Base-by-base conservation (phyloP, 2,888 invertebrate genomes). In the Dione vanillae region DNA sequence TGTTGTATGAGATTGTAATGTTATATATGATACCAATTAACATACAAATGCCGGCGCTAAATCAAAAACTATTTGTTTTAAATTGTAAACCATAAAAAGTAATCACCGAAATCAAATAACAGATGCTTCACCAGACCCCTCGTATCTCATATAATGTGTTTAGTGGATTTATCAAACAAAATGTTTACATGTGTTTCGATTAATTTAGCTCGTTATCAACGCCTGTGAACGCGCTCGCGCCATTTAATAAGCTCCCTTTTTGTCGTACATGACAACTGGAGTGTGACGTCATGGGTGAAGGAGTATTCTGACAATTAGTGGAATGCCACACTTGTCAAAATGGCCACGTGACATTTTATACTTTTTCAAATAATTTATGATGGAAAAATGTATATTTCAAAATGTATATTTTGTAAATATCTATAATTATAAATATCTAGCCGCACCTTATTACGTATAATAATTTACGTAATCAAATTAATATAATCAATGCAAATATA, bases 151-250 rank as follows among this genome's bases (percentile, higher is more conserved):
- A 72, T 74, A 68, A 73, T 72, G 78, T 78, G 78, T 78, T 79
- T 81, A 79, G 79, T 78, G 82, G 80, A 81, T 83, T 88, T 89
- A 90, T 89, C 88, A 87, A 86, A 87, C 85, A 85, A 82, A 85
- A 85, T 88, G 90, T 86, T 86, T 86, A 88, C 91, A 91, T 89
- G 90, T 91, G 91, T 87, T 85, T 76, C 79, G 82, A 88, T 90
- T 88, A 90, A 89, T 89, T 88, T 80, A 83, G 79, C 82, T 83
- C 79, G 83, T 88, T 91, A 91, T 89, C 88, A 86, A 80, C 77
- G 79, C 79, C 81, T 83, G 81, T 83, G 81, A 81, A 82, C 80
- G 83, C 80, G 82, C 79, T 79, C 81, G 78, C 81, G 81, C 83
- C 81, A 77, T 85, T 85, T 83, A 81, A 85, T 86, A 79, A 85